Evolutionary conservation across 2,113 vertebrate genomes (phyloP), one percentile per base, ranked within the genome.

Genomic region (Lontra canadensis): DNA sequence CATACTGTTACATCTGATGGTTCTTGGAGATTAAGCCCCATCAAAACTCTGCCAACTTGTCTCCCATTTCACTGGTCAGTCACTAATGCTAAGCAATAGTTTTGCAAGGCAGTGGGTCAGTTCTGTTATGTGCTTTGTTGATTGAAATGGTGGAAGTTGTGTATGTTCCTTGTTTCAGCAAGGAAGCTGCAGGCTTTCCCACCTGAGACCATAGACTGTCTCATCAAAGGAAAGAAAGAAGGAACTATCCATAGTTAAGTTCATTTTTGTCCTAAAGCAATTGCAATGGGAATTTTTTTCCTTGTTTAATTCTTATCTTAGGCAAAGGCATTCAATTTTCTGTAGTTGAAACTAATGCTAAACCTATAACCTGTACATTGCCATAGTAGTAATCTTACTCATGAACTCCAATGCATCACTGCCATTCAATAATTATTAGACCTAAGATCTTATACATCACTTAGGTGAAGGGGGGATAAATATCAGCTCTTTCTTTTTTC

Each of bases 241-340:
- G 52, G 23, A 87, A 59, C 21, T 94, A 86, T 57, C 18, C 10
- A 31, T 74, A n/a, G n/a, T 88, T 97, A 88, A 81, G 61, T 86
- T 96, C 63, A 42, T 55, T 74, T 36, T 94, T 95, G 21, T 90
- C 63, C 26, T 89, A 93, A 52, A 90, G 63, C 31, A 52, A 4
- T 88, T 57, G 59, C 52, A 84, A 1, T 94, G 52, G 88, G 34
- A 63, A 71, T 65, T 71, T 85, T 71, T 78, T 80, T 26, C 63
- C 73, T 91, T 95, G 23, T 86, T 95, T 95, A 85, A 55, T 63
- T 94, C 61, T 90, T 67, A 29, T 7, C 25, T 89, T 94, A 13
- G 67, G n/a, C 69, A 95, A 94, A 90, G 59, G n/a, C 20, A 3
- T 36, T 84, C 85, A 2, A 0, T 86, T 57, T 36, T 20, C 67